phyloP scores from a whole-genome alignment of 2,888 invertebrate species.

The Synanthedon vespiformis region DNA sequence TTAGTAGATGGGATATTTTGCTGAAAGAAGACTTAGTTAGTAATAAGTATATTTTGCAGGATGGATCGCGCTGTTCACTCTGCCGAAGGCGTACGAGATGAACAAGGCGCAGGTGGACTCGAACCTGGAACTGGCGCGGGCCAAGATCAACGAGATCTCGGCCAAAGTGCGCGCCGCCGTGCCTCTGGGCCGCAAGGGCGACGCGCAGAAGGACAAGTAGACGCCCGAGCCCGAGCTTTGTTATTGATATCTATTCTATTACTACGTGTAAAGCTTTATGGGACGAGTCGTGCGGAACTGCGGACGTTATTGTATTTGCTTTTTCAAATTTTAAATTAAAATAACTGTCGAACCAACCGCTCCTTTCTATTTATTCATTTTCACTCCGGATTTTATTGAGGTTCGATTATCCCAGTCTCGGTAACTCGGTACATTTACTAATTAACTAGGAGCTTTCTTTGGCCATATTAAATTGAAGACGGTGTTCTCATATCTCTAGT shows the following conservation, averaged over 20 bases:
- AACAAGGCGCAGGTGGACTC: slow-evolving; percentile 94
- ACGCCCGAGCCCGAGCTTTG: slow-evolving; percentile 28
- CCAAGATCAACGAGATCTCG: slow-evolving; percentile 88
- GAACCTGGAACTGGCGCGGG: slow-evolving; percentile 87
- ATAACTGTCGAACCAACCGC: slow-evolving; percentile 53
- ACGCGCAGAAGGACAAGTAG: slow-evolving; percentile 89
- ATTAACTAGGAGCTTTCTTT: no score
- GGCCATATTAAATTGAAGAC: no score
- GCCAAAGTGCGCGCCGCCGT: slow-evolving; percentile 90
- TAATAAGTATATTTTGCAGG: no score
- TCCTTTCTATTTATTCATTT: slow-evolving; percentile 18
- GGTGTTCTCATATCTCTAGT: no score
- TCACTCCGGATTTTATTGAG: no score
- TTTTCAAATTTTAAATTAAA: slow-evolving; percentile 71
- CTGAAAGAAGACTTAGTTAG: no score
- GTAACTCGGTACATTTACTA: no score
- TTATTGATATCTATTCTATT: slow-evolving; percentile 58
- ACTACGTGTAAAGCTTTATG: slow-evolving; percentile 69
- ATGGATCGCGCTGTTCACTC: slow-evolving; percentile 91
- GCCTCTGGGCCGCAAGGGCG: slow-evolving; percentile 88
- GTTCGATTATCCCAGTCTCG: no score
- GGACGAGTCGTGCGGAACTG: slow-evolving; percentile 66
- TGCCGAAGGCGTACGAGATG: slow-evolving; percentile 96
- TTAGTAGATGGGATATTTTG: no score
- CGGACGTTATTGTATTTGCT: slow-evolving; percentile 70